phyloP scores from a whole-genome alignment of 2,113 vertebrate species.

The Syrmaticus mikado region DNA sequence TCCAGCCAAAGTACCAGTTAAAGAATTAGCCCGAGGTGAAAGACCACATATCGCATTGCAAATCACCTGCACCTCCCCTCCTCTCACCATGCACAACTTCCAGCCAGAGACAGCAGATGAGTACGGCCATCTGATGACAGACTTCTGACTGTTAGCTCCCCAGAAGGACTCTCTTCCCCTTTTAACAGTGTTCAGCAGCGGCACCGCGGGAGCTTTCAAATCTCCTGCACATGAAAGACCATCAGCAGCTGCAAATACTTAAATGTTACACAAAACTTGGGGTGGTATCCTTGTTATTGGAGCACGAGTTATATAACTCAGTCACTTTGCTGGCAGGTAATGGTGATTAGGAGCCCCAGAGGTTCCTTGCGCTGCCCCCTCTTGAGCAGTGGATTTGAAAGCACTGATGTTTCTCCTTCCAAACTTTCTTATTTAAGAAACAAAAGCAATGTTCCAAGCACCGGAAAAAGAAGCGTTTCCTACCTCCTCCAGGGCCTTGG shows the following conservation, averaged over 20 bases:
- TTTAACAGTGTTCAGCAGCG: not conserved
- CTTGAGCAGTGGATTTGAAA: not conserved
- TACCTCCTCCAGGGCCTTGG: constrained; percentile 86
- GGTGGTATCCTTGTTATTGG: not conserved
- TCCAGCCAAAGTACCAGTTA: constrained; percentile 17
- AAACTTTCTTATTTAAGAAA: not conserved
- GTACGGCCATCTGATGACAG: not conserved
- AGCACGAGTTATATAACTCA: not conserved
- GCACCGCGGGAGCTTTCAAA: constrained; percentile 12
- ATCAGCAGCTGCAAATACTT: constrained; percentile 30
- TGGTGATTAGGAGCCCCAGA: not conserved
- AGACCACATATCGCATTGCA: not conserved
- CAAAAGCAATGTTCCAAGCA: not conserved
- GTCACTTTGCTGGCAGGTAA: not conserved
- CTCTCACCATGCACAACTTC: not conserved
- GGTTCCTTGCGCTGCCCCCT: not conserved
- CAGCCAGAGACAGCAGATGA: not conserved
- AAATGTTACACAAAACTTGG: not conserved
- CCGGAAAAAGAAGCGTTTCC: constrained; percentile 37
- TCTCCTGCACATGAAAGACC: not conserved
- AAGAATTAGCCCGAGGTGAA: constrained; percentile 49
- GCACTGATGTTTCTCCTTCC: not conserved
- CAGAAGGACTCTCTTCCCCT: not conserved
- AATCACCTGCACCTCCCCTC: constrained; percentile 3
- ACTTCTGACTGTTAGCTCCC: not conserved